A percentile compares a stretch with the other conserved stretches of the same genome.
phyloP scores from a whole-genome alignment of 2,113 vertebrate species.

The Coptodon bakossiorum region DNA sequence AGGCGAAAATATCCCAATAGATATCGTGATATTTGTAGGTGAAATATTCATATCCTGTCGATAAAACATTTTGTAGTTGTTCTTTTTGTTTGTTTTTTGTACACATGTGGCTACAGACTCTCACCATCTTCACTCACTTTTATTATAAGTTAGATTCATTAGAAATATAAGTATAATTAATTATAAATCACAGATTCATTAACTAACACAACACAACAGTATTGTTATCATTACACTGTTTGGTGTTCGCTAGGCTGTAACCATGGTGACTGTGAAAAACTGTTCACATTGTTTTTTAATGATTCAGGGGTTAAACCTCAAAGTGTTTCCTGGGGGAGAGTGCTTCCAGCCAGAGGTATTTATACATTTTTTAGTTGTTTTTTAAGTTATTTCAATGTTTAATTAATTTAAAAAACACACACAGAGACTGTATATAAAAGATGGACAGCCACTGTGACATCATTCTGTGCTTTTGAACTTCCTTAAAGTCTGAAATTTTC shows the following conservation, averaged over 20 bases:
- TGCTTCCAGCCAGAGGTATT: constrained; percentile 52
- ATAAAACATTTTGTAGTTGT: background rate
- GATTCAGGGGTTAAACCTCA: constrained; percentile 62
- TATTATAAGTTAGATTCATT: background rate
- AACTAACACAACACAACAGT: background rate
- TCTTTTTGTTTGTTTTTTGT: background rate
- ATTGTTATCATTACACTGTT: fast-evolving
- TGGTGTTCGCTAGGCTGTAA: background rate
- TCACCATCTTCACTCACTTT: background rate
- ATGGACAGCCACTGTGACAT: background rate
- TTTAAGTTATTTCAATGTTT: background rate
- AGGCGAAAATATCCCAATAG: fast-evolving
- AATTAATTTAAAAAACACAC: background rate
- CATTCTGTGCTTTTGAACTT: background rate
- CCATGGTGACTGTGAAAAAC: fast-evolving
- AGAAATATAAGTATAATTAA: background rate
- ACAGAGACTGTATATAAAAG: background rate
- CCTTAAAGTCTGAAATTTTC: background rate
- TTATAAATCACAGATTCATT: background rate
- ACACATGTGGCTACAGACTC: background rate
- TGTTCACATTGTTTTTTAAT: background rate
- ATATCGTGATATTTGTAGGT: background rate
- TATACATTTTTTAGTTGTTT: fast-evolving
- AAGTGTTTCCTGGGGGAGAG: constrained; percentile 45
- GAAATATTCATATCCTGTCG: background rate